Evolutionary conservation across 1,140 invertebrate genomes (phyloP), one percentile per base, ranked within the genome.

Genomic region (Chlorops oryzae): DNA sequence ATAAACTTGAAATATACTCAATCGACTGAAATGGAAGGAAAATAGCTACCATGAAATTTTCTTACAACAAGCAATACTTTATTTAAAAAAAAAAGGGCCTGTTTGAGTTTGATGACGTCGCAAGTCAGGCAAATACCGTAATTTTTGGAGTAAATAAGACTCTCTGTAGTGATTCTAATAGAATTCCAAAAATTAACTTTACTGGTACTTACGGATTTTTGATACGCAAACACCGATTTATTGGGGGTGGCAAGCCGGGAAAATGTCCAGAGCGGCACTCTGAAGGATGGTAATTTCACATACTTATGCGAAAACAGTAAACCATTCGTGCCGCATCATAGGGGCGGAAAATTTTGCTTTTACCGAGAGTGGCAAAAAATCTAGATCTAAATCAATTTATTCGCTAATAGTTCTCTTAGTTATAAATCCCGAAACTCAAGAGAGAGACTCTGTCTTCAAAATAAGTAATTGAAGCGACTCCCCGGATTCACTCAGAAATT

Each of bases 361-460:
- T n/a, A n/a, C n/a, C n/a, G n/a, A n/a, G n/a, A n/a, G n/a, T n/a
- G n/a, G n/a, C n/a, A n/a, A n/a, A n/a, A n/a, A n/a, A n/a, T n/a
- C n/a, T n/a, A n/a, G n/a, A n/a, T n/a, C 54, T 12, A 47, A 34
- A 6, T 23, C 50, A 3, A 32, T 52, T 12, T 52, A 49, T 27
- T 44, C 47, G 0, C 10, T 47, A 3, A 17, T 59, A n/a, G 28
- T 51, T 15, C 41, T 55, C 38, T 32, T 59, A 7, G 52, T 52
- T 5, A 59, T 57, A 47, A 52, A 59, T 44, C 21, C 35, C 17
- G 52, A 57, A n/a, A 28, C 49, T 12, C 58, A 57, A 28, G 27
- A 50, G 3, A 57, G 49, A 51, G 22, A 51, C n/a, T 51, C 28
- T 18, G 18, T 55, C 32, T n/a, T n/a, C n/a, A n/a, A n/a, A n/a